Evolutionary conservation across 2,113 vertebrate genomes (phyloP), one percentile per base, ranked within the genome.

Genomic region (Chaetorhynchus papuensis): DNA sequence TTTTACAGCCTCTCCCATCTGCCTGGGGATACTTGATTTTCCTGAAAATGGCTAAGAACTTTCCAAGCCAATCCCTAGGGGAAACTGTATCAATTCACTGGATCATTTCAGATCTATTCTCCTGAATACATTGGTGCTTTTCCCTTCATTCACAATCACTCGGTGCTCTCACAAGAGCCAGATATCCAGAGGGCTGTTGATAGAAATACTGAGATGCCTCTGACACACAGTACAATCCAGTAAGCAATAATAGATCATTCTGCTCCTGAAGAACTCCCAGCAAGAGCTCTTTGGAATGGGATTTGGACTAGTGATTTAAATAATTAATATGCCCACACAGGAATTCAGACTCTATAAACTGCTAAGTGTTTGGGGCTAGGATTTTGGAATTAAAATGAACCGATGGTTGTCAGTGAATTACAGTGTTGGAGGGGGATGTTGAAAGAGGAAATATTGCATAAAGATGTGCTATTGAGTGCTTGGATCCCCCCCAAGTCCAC

Each of bases 401-500:
- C 7, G 15, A 77, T 2, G 1, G 66, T 93, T 95, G 90, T 92
- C 79, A 74, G 83, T 86, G 94, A 97, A 90, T 96, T 83, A 83
- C 70, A 86, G 75, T 21, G 44, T 63, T 90, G 92, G 86, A 95
- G 83, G 42, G 54, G 56, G 83, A 88, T 88, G 92, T 78, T 96
- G 95, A 96, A 93, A 94, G 92, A 94, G 92, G 76, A 93, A 96
- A 81, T 89, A 95, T 61, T 96, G 92, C 85, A 87, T 90, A 93
- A 95, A 96, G 68, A 91, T 95, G 90, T 94, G 92, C 83, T 88
- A 45, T 95, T 93, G 76, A 94, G 88, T 42, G 39, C 59, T 66
- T 97, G 96, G 96, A 97, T 94, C 52, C 49, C 35, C 64, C 79
- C 93, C 93, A 97, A 89, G 69, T 89, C 44, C 83, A 93, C 88